These are phyloP conservation scores for Montipora cactus DNA, from an alignment of 64 coral and sea anemone genomes.

Conservation along the genomic window DNA sequence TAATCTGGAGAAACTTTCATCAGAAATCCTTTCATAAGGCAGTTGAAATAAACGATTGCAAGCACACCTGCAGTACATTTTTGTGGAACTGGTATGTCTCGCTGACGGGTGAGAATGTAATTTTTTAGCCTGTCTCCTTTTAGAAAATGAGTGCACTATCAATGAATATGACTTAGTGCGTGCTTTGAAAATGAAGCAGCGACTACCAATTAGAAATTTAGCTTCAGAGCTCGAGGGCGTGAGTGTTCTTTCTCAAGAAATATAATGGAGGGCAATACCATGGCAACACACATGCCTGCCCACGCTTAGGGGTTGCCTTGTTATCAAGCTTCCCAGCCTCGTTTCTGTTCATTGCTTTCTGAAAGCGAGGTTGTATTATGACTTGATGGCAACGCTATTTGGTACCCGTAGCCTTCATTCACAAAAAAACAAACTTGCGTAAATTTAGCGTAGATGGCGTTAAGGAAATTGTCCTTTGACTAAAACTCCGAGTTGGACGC, in stretches of 20 bases:
- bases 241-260: not conserved
- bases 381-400: constrained; percentile 54
- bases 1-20: no score
- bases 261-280: not conserved
- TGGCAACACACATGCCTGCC: constrained; percentile 2
- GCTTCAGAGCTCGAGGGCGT: no score
- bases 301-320: not conserved
- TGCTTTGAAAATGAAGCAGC: no score
- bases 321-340: not conserved
- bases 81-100: no score
- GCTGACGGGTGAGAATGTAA: not conserved
- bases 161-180: no score
- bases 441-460: constrained; percentile 25
- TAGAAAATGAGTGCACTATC: no score
- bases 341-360: not conserved
- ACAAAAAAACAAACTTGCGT: constrained; percentile 48
- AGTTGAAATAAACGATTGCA: no score
- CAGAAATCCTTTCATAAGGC: no score
- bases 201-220: no score
- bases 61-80: no score
- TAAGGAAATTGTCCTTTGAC: constrained; percentile 3
- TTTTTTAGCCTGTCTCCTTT: not conserved
- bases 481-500: not conserved
- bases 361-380: constrained; percentile 51
- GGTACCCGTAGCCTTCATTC: constrained; percentile 52